Percentiles rank a stretch among this genome's conserved stretches.
Evolutionary conservation across 1,140 invertebrate species (phyloP).

Genomic region (Cecropterus lyciades): DNA sequence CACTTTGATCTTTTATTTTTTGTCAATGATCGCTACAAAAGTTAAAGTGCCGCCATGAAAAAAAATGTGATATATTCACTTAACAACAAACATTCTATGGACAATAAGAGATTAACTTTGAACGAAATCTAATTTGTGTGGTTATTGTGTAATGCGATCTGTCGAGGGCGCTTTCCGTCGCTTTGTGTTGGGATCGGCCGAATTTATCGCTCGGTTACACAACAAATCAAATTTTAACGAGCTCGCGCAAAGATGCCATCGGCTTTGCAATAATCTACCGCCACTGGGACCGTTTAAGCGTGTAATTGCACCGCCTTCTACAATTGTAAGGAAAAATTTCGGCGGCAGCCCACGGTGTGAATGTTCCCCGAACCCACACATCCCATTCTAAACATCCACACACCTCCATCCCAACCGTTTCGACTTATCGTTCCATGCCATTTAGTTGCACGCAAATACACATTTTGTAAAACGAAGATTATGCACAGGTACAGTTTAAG

Average conservation of each 20-base stretch:
- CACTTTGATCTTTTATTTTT: no score
- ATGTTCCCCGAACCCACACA: conserved; percentile 24
- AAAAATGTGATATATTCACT: conserved; percentile 67
- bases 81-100: conserved; percentile 70
- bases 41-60: conserved; percentile 69
- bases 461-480: conserved; percentile 66
- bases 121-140: conserved; percentile 82
- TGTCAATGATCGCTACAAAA: conserved; percentile 36
- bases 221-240: conserved; percentile 82
- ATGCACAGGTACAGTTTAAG: conserved; percentile 71
- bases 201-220: conserved; percentile 81
- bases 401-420: conserved; percentile 35
- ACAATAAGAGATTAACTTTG: conserved; percentile 80
- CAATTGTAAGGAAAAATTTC: conserved; percentile 46
- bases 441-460: conserved; percentile 68
- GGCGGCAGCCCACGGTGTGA: conserved; percentile 33
- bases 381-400: conserved; percentile 38
- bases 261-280: conserved; percentile 58
- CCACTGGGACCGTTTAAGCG: conserved; percentile 59
- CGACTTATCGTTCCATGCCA: conserved; percentile 55
- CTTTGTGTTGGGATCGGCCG: conserved; percentile 63
- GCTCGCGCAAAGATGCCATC: conserved; percentile 64
- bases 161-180: conserved; percentile 45
- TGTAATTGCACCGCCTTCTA: conserved; percentile 67
- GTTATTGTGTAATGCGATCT: conserved; percentile 80